Percentiles rank a stretch among this genome's conserved stretches.
These are phyloP conservation scores for Rhincodon typus DNA, from an alignment of 2,797 vertebrate genomes.

Conservation along the genomic window DNA sequence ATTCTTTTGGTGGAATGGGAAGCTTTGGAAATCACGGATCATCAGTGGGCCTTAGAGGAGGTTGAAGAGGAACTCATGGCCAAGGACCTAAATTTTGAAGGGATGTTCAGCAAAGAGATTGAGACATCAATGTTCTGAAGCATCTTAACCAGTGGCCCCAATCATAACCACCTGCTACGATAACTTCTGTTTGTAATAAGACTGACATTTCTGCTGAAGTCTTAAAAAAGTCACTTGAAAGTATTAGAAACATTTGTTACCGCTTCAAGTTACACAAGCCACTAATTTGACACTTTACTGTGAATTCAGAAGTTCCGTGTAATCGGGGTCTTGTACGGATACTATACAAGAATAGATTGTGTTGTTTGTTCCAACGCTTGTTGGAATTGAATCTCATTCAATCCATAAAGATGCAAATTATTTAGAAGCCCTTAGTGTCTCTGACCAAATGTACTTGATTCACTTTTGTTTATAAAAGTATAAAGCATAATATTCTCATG, in stretches of 20 bases:
- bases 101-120: conserved; percentile 94
- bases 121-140: conserved; percentile 88
- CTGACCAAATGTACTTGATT: conserved; percentile 18
- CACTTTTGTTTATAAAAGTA: conserved; percentile 33
- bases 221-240: conserved; percentile 36
- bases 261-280: conserved; percentile 2
- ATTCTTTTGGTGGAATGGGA: conserved; percentile 88
- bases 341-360: conserved; percentile 30
- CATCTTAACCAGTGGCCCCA: neutral
- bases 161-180: conserved; percentile 8
- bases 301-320: conserved; percentile 35
- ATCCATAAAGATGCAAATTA: conserved; percentile 34
- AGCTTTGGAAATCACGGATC: conserved; percentile 90
- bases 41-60: conserved; percentile 93
- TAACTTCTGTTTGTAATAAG: conserved; percentile 28
- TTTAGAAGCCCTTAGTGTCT: conserved; percentile 18
- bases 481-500: conserved; percentile 43
- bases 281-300: conserved; percentile 18
- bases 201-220: conserved; percentile 9
- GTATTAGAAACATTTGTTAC: neutral
- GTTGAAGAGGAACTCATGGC: conserved; percentile 96
- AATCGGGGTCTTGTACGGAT: neutral
- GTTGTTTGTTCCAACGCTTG: conserved; percentile 17
- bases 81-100: conserved; percentile 89
- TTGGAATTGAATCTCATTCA: conserved; percentile 33